Evolutionary conservation across 2,113 vertebrate genomes (phyloP).

Genomic region (Mellivora capensis): DNA sequence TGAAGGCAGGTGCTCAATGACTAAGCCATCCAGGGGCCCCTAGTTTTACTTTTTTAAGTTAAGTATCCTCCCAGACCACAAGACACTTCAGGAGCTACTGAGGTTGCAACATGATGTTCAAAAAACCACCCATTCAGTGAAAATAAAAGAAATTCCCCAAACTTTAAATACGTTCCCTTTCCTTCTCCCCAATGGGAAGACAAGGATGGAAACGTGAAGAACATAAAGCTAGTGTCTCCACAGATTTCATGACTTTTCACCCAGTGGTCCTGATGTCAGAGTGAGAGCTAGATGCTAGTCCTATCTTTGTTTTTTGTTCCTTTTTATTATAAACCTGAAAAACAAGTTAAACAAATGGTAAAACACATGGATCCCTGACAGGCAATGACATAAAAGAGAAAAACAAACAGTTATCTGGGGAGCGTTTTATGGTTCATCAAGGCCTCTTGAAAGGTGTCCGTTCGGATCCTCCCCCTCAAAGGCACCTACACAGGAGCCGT

Average conservation of each 20-base stretch:
- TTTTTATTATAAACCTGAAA: background rate
- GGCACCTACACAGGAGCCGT: background rate
- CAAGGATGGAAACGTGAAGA: background rate
- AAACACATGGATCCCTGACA: background rate
- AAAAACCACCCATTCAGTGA: background rate
- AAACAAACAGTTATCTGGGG: background rate
- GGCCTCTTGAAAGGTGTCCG: background rate
- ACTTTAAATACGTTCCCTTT: background rate
- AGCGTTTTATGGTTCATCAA: background rate
- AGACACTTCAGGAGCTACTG: background rate
- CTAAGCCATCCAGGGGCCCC: too few species aligned
- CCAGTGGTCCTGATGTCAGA: background rate
- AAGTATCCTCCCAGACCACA: background rate
- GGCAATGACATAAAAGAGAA: background rate
- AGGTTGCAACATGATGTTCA: background rate
- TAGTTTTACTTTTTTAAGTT: background rate
- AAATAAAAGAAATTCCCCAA: background rate
- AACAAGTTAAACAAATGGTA: background rate
- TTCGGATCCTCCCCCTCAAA: background rate
- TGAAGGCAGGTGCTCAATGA: too few species aligned
- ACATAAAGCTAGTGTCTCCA: background rate
- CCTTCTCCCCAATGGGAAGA: background rate
- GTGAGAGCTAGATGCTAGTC: background rate
- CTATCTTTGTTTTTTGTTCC: background rate
- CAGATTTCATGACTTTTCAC: background rate